Evolutionary conservation across 2,797 vertebrate species (phyloP), one percentile per base, ranked within the genome.

Genomic region (Falco berigora): DNA sequence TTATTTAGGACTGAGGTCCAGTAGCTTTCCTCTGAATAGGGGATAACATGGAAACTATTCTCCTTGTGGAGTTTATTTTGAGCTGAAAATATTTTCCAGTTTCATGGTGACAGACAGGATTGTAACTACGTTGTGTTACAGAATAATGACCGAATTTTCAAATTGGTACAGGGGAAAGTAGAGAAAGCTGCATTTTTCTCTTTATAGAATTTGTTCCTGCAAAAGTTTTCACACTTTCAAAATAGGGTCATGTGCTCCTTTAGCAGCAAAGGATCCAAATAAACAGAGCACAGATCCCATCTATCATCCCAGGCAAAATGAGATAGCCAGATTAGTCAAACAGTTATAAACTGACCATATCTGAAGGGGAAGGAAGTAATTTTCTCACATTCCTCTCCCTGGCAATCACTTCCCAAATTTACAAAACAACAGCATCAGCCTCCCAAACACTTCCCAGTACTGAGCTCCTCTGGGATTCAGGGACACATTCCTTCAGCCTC

Each of bases 51-150:
- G 96, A 95, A 96, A 94, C 67, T 95, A 74, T 93, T 96, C 86
- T 72, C 69, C 92, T 94, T 85, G 84, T 42, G 67, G 74, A 79
- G 67, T 90, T 92, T 96, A 95, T 94, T 97, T 97, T 95, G 88
- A 95, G 93, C 68, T 53, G 88, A 75, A 90, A 96, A 76, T 92
- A 94, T 85, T 94, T 96, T 92, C 93, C 96, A 92, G 94, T 94
- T 96, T 77, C 64, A 53, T 15, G 22, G 76, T 58, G 86, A 91
- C 86, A 82, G 81, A 36, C n/a, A 46, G 56, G 73, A 79, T n/a
- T 28, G 55, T 67, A 95, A 77, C 92, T 17, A 61, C 44, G 11
- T 25, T 18, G 53, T 30, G 74, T 71, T 82, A 80, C 53, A 64
- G 64, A 71, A 82, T 47, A 87, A 94, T 8, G 56, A 74, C 27